Evolutionary conservation across 2,113 vertebrate genomes (phyloP), one percentile per base, ranked within the genome.

Genomic region (Pionites leucogaster): DNA sequence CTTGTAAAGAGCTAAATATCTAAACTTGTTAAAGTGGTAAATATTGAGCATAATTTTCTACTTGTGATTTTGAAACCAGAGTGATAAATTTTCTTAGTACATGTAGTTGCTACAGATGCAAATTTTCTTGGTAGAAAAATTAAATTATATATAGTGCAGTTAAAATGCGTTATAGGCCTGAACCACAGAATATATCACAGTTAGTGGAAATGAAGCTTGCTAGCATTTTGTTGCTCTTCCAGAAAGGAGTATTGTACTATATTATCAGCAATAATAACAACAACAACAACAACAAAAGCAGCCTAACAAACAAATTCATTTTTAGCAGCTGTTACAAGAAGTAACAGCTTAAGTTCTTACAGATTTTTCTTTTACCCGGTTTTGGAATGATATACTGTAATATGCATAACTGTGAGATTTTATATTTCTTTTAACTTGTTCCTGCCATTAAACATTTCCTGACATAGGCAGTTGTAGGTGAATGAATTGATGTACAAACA

Each of bases 111-210:
- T 95, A 88, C 53, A 89, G 97, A 88, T 95, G 47, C 80, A 59
- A 93, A 93, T 86, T 96, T 97, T 93, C 86, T 79, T 96, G 80
- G 64, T 86, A 96, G 93, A 92, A 94, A 98, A 97, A 97, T 95
- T 71, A 94, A 97, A 88, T 94, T 47, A 90, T 93, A 70, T 96
- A 17, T 69, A 83, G 46, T 13, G 55, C 63, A 91, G 78, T 90
- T 96, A 92, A 93, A 95, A 78, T 46, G 79, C 0, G 0, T 46
- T 64, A 33, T 31, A 83, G 72, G 28, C 95, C 94, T 96, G 97
- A 97, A 97, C 69, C 72, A 46, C 75, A 83, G 88, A 92, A 88
- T 74, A 71, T 91, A 87, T 87, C 39, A 46, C 53, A 28, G 28
- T 25, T 41, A 59, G 13, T 35, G 39, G 57, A 88, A 77, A 47